phyloP scores from a whole-genome alignment of 2,888 invertebrate genomes.

The Tetanocera ferruginea region DNA sequence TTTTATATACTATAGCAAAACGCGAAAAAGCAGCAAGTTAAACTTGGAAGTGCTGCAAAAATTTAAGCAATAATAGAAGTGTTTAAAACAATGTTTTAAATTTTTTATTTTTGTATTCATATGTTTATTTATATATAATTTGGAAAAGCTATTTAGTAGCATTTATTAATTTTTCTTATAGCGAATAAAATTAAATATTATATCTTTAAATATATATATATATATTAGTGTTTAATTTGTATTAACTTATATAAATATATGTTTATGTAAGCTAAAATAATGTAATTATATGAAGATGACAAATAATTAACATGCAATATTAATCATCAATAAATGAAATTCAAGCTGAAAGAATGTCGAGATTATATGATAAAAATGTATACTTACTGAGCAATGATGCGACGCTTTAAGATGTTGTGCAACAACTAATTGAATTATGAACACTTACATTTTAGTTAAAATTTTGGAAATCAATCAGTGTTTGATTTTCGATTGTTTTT shows the following conservation, averaged over 20 bases:
- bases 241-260: background rate
- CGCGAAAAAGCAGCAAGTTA: background rate
- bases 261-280: background rate
- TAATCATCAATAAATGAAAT: slow-evolving; percentile 1
- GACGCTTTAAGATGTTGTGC: too few relatives aligned
- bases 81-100: slow-evolving; percentile 7
- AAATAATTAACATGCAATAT: slow-evolving; percentile 13
- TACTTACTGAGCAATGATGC: too few relatives aligned
- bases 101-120: background rate
- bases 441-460: too few relatives aligned
- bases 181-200: too few relatives aligned
- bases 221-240: background rate
- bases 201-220: background rate
- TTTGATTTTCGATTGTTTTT: too few relatives aligned
- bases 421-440: too few relatives aligned
- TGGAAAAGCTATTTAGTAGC: background rate
- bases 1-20: background rate
- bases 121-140: background rate
- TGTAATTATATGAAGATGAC: background rate
- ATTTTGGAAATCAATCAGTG: too few relatives aligned
- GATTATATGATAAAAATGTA: too few relatives aligned
- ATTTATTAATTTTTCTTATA: too few relatives aligned
- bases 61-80: slow-evolving; percentile 26
- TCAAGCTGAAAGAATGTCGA: too few relatives aligned
- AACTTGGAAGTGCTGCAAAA: background rate